Evolutionary conservation across 2,888 invertebrate genomes (phyloP), one percentile per base, ranked within the genome.

Genomic region (Caenorhabditis sp.): DNA sequence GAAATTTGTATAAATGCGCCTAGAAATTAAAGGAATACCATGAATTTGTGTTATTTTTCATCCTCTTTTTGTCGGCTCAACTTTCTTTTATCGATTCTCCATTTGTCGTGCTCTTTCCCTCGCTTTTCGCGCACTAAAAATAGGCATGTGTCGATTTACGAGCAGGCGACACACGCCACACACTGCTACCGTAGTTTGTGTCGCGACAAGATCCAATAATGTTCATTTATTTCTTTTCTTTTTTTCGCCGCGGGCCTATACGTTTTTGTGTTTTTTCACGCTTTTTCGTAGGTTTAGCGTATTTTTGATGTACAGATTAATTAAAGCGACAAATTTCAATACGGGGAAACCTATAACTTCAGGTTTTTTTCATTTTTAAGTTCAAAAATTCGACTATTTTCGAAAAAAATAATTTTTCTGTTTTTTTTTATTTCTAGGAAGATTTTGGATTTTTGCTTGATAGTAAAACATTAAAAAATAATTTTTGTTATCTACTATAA

Each of bases 221-320:
- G 12, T 27, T n/a, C 38, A 31, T 23, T 56, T 17, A 43, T 56
- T 54, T 56, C 57, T 61, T 38, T 31, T 57, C 56, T 71, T 25
- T 36, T 64, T 57, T 61, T 67, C 60, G 58, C 63, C 54, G 31
- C 4, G 31, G 54, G 54, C 54, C 54, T 54, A 54, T n/a, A 3
- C 8, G 43, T 43, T 43, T 43, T 43, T 43, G 54, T 57, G 49
- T 60, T 71, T 63, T 71, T 67, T 60, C 8, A 10, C 5, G 14
- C 25, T 71, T 67, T 67, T 67, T 63, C 26, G 17, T 31, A 12
- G 25, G 1, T 59, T 65, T 65, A 21, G 1, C 21, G 38, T 12
- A 4, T 2, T 50, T 58, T 68, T 63, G 25, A 10, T 2, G 10
- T 1, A 5, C 14, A 10, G 8, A 26, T 38, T 56, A 63, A 63